These are phyloP conservation scores for Lasiommata megera DNA, from an alignment of 2,888 invertebrate species.

Conservation along the genomic window DNA sequence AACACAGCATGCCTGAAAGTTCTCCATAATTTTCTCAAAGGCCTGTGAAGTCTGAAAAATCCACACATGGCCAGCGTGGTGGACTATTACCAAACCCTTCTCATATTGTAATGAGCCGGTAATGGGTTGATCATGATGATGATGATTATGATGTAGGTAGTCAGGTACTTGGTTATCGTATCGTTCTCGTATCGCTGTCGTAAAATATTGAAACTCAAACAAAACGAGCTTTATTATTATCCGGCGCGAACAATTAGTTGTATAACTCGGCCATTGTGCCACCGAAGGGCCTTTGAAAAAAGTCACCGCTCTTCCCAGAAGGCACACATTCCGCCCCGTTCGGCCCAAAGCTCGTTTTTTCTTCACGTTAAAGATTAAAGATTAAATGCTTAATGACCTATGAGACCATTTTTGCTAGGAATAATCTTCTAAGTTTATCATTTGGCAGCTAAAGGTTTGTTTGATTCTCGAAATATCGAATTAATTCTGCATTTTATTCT, in stretches of 20 bases:
- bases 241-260: conserved; percentile 64
- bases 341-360: conserved; percentile 41
- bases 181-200: conserved; percentile 12
- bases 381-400: conserved; percentile 63
- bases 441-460: too few species aligned
- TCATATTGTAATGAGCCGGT: too few species aligned
- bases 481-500: too few species aligned
- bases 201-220: conserved; percentile 41
- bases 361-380: conserved; percentile 42
- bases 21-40: too few species aligned
- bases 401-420: conserved; percentile 17
- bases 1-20: too few species aligned
- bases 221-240: conserved; percentile 67
- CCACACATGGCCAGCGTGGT: too few species aligned
- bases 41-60: too few species aligned
- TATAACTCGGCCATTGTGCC: conserved; percentile 70
- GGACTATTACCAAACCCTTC: too few species aligned
- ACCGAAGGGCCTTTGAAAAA: conserved; percentile 43
- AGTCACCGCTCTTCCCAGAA: conserved; percentile 67
- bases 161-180: conserved; percentile 29
- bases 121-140: too few species aligned
- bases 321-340: conserved; percentile 55
- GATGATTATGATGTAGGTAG: too few species aligned
- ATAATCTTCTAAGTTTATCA: background rate
- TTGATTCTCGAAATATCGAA: too few species aligned